Evolutionary conservation across 1,140 invertebrate species (phyloP), one percentile per base, ranked within the genome.

Genomic region (Bombus confusus): DNA sequence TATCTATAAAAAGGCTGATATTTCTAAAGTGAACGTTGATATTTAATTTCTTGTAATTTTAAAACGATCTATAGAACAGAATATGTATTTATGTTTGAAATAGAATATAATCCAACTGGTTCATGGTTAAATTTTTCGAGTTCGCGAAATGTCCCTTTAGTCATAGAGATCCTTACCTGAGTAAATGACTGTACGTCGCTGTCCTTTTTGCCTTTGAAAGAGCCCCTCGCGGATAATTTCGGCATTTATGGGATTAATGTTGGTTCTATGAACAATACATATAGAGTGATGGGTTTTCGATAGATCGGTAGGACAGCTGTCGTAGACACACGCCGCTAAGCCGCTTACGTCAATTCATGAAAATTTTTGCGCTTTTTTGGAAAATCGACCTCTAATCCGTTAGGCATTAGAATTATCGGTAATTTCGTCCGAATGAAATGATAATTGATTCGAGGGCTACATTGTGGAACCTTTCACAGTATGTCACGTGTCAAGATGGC

Each of bases 351-450:
- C 86, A 80, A 72, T 47, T 80, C 81, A 64, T 52, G 34, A 76
- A 85, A 80, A 93, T 91, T 93, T 93, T 93, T 92, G 93, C 91
- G 89, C 92, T 92, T 93, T 93, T 93, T 92, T 91, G 90, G 90
- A 90, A 90, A 90, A 91, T 92, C 88, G 81, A 74, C 62, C 80
- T 74, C 28, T 93, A 93, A 93, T 92, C 92, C 85, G 91, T 90
- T 88, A 90, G 91, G 75, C 76, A 77, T 80, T 72, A 80, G 81
- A 77, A 90, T 91, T 87, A 85, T 81, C 79, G 80, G 80, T 91
- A 91, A 91, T 91, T 91, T 91, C 84, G 59, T 80, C 57, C 78
- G 81, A 91, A 91, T 91, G 76, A 73, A 90, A 73, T 80, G 90
- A 91, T 91, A 91, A 91, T 91, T 89, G 90, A 91, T 91, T 84